Evolutionary conservation across 2,888 invertebrate species (phyloP).

Genomic region (Rhogogaster chlorosoma): DNA sequence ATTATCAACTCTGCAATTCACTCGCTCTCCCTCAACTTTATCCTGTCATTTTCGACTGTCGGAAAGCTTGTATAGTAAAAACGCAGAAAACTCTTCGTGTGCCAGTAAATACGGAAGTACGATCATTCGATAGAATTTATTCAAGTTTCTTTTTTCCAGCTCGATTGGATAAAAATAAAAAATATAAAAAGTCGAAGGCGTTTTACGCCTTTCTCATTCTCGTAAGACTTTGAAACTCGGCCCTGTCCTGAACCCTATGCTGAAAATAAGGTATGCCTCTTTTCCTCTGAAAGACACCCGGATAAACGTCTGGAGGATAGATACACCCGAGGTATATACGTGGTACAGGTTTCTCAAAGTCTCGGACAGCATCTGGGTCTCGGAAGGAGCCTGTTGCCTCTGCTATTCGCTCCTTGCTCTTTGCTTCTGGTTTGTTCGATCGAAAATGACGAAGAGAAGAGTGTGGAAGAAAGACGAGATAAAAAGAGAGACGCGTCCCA

Average conservation of each 20-base stretch:
- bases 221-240: background rate
- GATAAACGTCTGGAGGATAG: slow-evolving; percentile 3
- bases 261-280: slow-evolving; percentile 7
- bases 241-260: background rate
- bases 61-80: background rate
- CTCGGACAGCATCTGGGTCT: slow-evolving; percentile 38
- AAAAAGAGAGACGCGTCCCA: slow-evolving; percentile 58
- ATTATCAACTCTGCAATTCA: background rate
- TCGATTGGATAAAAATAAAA: background rate
- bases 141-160: background rate
- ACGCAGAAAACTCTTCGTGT: background rate
- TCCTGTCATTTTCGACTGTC: background rate
- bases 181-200: slow-evolving; percentile 14
- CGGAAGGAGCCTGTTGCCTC: slow-evolving; percentile 26
- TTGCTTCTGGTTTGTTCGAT: slow-evolving; percentile 18
- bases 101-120: background rate
- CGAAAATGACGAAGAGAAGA: slow-evolving; percentile 31
- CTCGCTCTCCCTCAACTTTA: background rate
- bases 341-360: slow-evolving; percentile 42
- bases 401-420: background rate
- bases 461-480: slow-evolving; percentile 51
- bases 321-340: background rate
- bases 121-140: background rate
- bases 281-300: background rate
- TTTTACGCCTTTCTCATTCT: slow-evolving; percentile 3